phyloP scores from a whole-genome alignment of 2,888 invertebrate species.

The Folsomia candida region DNA sequence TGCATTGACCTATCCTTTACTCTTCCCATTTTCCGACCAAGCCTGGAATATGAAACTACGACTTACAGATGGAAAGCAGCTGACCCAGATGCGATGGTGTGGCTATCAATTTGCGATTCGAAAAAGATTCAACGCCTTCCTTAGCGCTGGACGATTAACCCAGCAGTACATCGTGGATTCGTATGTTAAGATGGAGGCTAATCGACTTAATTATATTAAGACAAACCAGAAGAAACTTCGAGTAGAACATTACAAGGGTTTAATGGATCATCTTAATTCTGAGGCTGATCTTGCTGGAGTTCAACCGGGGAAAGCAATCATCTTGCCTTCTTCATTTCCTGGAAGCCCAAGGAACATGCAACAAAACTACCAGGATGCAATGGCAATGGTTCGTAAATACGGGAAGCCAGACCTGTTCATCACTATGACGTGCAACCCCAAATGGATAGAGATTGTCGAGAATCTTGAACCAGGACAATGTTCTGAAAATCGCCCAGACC shows the following conservation, averaged over 20 bases:
- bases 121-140: constrained; percentile 49
- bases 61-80: background rate
- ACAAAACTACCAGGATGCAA: too few relatives aligned
- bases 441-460: constrained; percentile 54
- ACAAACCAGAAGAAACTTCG: constrained; percentile 50
- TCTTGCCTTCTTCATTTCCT: too few relatives aligned
- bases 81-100: constrained; percentile 38
- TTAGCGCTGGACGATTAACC: constrained; percentile 46
- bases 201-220: constrained; percentile 47
- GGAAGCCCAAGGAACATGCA: too few relatives aligned
- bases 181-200: constrained; percentile 51
- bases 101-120: constrained; percentile 32
- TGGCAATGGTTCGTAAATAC: too few relatives aligned
- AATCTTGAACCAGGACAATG: constrained; percentile 46
- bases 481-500: constrained; percentile 53
- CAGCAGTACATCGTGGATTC: constrained; percentile 52
- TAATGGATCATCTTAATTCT: constrained; percentile 42
- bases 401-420: too few relatives aligned
- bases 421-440: too few relatives aligned
- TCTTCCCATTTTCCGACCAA: constrained; percentile 46
- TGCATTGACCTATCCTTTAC: constrained; percentile 46
- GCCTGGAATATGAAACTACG: constrained; percentile 37
- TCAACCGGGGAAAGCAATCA: too few relatives aligned
- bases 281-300: constrained; percentile 10
- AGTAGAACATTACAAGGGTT: constrained; percentile 48